Base-by-base conservation (phyloP, 92 coral and sea anemone species). In the Virgularia gustaviana region DNA sequence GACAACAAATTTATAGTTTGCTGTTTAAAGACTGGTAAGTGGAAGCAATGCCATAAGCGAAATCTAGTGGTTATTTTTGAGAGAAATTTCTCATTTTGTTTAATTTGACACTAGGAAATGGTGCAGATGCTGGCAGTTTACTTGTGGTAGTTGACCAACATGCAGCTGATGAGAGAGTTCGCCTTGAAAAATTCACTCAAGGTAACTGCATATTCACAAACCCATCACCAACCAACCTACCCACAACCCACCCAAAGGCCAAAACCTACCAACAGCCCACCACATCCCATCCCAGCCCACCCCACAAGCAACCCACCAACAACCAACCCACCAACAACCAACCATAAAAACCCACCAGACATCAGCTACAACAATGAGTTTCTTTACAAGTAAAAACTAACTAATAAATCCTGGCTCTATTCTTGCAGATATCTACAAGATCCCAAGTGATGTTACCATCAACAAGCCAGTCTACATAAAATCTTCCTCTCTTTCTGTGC, bases 81-180 rank as follows among this genome's bases (percentile, higher is more conserved):
- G 5, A 18, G 0, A 12, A 22, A 5, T 5, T 15, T 32, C 0
- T 45, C 25, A 20, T 12, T 51, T 20, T 45, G 32, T 28, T 0
- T 39, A 29, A 36, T 37, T 16, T 3, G 56, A 22, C 61, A n/a
- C n/a, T n/a, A n/a, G n/a, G n/a, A n/a, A n/a, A 23, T 36, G 12
- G 51, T 54, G 81, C 43, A 61, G 86, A 62, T 12, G 79, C 47
- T 1, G 80, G 82, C 55, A 80, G 54, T 29, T 61, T 94, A 9
- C 78, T 94, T 54, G 90, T 94, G 13, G 63, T 94, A 57, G 72
- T 92, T 34, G 98, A 92, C 71, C 98, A 92, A 52, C 98, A 92
- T 61, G 98, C 98, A 19, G 98, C 96, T 12, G 94, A 92, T 44
- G 98, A 92, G 71, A 83, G 98, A 16, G 86, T 92, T 35, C 86